Evolutionary conservation across 2,888 invertebrate genomes (phyloP).

Genomic region (Megamerina dolium): DNA sequence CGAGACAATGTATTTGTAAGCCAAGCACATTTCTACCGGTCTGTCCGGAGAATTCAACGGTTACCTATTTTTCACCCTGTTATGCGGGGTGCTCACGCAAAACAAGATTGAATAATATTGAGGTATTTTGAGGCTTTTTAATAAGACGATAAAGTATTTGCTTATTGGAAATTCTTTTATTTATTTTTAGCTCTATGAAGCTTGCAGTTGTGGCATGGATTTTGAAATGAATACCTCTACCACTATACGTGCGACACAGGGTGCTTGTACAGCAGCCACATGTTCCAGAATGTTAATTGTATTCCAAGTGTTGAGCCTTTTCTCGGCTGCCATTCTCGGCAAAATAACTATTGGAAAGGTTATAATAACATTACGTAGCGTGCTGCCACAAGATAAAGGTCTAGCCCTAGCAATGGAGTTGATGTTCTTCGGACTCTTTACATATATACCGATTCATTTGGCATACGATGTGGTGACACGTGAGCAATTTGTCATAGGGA

Average conservation of each 20-base stretch:
- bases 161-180: no score
- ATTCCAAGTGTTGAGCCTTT: slow-evolving; percentile 49
- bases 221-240: slow-evolving; percentile 25
- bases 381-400: slow-evolving; percentile 58
- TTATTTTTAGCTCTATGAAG: slow-evolving; percentile 47
- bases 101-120: slow-evolving; percentile 47
- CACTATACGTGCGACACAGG: slow-evolving; percentile 49
- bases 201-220: slow-evolving; percentile 52
- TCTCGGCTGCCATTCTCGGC: slow-evolving; percentile 46
- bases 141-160: no score
- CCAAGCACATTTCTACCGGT: slow-evolving; percentile 57
- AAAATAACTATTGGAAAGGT: slow-evolving; percentile 48
- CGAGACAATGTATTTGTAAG: slow-evolving; percentile 53
- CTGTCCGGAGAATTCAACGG: slow-evolving; percentile 53
- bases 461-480: slow-evolving; percentile 57
- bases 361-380: slow-evolving; percentile 54
- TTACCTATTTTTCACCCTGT: slow-evolving; percentile 66
- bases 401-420: slow-evolving; percentile 56
- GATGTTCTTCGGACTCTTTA: slow-evolving; percentile 53
- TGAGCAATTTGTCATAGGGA: no score
- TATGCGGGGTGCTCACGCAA: slow-evolving; percentile 61
- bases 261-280: slow-evolving; percentile 52
- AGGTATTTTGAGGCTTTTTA: no score
- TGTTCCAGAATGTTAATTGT: slow-evolving; percentile 53
- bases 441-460: slow-evolving; percentile 59